phyloP scores from a whole-genome alignment of 2,888 invertebrate genomes.

The Automeris io region DNA sequence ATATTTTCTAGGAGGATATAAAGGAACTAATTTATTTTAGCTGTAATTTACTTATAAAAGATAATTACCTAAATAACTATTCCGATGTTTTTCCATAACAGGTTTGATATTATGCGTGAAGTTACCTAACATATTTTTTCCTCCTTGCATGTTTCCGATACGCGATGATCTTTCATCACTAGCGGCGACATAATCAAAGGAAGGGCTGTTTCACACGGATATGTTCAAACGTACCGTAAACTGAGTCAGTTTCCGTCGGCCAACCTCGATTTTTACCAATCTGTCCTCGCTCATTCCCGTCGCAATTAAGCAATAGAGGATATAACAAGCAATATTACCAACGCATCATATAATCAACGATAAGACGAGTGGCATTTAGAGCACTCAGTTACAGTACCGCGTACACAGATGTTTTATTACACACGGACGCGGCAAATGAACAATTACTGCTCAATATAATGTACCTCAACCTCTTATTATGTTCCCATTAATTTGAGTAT shows the following conservation, averaged over 20 bases:
- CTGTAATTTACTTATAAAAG: no score
- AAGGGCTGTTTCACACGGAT: slow-evolving; percentile 22
- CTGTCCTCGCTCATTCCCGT: slow-evolving; percentile 37
- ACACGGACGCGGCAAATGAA: slow-evolving; percentile 27
- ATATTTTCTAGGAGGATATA: no score
- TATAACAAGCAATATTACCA: slow-evolving; percentile 27
- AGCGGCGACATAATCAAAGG: slow-evolving; percentile 1
- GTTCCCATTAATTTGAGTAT: slow-evolving; percentile 37
- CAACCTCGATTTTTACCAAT: slow-evolving; percentile 27
- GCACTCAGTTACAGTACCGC: slow-evolving; percentile 25
- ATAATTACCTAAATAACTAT: no score
- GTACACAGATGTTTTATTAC: slow-evolving; percentile 38
- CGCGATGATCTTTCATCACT: neutral
- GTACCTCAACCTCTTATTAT: slow-evolving; percentile 40
- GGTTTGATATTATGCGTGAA: no score
- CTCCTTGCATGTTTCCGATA: neutral
- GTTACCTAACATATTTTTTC: no score
- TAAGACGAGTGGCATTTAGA: slow-evolving; percentile 27
- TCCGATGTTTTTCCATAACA: no score
- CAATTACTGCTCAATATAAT: slow-evolving; percentile 40
- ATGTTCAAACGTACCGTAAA: slow-evolving; percentile 31
- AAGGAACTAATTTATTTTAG: no score
- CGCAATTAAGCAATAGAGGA: slow-evolving; percentile 37
- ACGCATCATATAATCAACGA: slow-evolving; percentile 31
- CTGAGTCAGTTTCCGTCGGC: slow-evolving; percentile 41